A percentile compares a stretch with the other conserved stretches of the same genome.
Conservation (phyloP, 2,888 invertebrate genomes). For the Leptinotarsa juncta region DNA sequence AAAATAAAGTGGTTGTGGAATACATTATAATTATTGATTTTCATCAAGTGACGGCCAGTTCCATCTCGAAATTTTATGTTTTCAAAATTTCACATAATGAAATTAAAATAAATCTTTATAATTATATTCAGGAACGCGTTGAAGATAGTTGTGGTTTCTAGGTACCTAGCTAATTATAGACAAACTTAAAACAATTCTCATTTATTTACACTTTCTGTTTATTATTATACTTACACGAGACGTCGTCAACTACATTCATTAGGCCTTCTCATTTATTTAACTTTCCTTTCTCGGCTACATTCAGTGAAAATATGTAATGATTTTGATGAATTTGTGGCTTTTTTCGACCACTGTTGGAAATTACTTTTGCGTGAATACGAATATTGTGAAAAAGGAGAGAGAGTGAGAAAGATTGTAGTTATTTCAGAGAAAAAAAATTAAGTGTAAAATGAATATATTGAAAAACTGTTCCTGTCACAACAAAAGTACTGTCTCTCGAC, state of each 20-base stretch:
- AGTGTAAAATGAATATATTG: too few relatives aligned
- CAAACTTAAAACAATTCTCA: conserved; percentile 31
- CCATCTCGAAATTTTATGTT: background rate
- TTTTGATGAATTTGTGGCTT: background rate
- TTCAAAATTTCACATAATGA: background rate
- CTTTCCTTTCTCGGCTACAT: background rate
- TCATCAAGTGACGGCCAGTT: too few relatives aligned
- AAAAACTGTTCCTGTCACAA: too few relatives aligned
- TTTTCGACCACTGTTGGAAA: too few relatives aligned
- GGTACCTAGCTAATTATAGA: conserved; percentile 33
- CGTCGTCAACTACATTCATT: conserved; percentile 14
- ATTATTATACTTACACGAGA: conserved; percentile 16
- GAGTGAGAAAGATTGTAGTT: too few relatives aligned
- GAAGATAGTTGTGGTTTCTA: conserved; percentile 30
- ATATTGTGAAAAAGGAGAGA: too few relatives aligned
- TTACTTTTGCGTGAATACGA: too few relatives aligned
- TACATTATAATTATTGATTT: too few relatives aligned
- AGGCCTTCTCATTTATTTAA: conserved; percentile 17
- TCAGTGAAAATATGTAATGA: background rate
- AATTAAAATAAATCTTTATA: background rate
- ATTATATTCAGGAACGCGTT: conserved; percentile 12
- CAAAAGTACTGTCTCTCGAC: too few relatives aligned
- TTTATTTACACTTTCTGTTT: conserved; percentile 25
- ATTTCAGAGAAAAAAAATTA: too few relatives aligned
- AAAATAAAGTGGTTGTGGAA: too few relatives aligned